These are phyloP conservation scores for Notothenia coriiceps DNA, from an alignment of 2,113 vertebrate genomes.

Conservation along the genomic window DNA sequence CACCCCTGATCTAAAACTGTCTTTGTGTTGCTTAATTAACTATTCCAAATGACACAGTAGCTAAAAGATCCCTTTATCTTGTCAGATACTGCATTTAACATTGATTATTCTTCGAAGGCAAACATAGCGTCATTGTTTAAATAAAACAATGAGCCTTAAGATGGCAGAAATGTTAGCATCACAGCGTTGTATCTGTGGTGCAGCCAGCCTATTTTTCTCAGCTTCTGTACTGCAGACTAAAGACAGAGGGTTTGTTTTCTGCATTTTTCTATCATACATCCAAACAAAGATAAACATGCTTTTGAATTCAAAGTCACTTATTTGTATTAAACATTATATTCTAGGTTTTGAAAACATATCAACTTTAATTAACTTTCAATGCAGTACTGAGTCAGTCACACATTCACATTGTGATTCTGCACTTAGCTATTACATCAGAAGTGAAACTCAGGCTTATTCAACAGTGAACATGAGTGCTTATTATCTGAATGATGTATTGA, in stretches of 20 bases:
- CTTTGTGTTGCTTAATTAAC: not conserved
- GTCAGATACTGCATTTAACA: not conserved
- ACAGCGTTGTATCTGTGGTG: not conserved
- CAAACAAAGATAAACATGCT: constrained; percentile 5
- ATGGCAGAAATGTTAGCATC: not conserved
- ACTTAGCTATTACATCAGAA: constrained; percentile 19
- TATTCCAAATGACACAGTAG: not conserved
- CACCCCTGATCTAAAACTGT: not conserved
- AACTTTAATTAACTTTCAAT: not conserved
- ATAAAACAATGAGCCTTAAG: not conserved
- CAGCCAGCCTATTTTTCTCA: not conserved
- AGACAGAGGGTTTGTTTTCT: not conserved
- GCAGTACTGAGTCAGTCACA: not conserved
- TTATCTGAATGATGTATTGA: constrained; percentile 54
- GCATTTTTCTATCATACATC: not conserved
- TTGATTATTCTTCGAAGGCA: not conserved
- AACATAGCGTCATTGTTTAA: not conserved
- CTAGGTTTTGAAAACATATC: not conserved
- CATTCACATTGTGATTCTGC: constrained; percentile 23
- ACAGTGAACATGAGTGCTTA: constrained; percentile 24
- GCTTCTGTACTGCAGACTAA: not conserved
- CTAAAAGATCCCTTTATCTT: not conserved
- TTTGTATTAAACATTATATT: not conserved
- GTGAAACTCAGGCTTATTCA: constrained; percentile 27
- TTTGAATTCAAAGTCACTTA: not conserved